Evolutionary conservation across 2,888 invertebrate genomes (phyloP), one percentile per base, ranked within the genome.

Genomic region (Autographa pulchrina): DNA sequence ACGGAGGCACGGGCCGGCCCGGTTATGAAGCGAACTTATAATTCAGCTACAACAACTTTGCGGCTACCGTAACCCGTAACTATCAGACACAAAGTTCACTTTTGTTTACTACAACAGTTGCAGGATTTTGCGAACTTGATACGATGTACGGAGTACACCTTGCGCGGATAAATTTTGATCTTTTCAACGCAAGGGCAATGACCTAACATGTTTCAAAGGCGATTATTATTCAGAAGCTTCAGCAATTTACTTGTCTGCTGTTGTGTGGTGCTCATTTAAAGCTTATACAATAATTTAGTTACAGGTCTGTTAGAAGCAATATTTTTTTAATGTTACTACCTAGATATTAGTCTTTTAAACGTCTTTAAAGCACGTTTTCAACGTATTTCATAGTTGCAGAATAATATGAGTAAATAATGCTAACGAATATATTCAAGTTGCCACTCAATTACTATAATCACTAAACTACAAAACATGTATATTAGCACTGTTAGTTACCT

Each of bases 1-100:
- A 83, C 85, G 76, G 86, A 86, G 88, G 87, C 87, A 83, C 84
- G 83, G 83, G 81, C 80, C 77, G 86, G 87, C 83, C 76, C 83
- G 86, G 81, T 85, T 86, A 79, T 81, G 81, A 86, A 82, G 85
- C 84, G 69, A 85, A 85, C 77, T 84, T 83, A 84, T 81, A 85
- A 84, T 82, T 84, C 77, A 76, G 68, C 75, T 74, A 72, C 75
- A 70, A 63, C 81, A 65, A 35, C 31, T 68, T 74, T 85, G 82
- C 83, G 54, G 69, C 73, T 67, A 67, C 68, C 59, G 65, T 62
- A 74, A 80, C 82, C 83, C 80, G 81, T 85, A 86, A 81, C 72
- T 61, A 48, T 54, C 38, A 75, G 52, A 76, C 63, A 70, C 77
- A 87, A 86, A 85, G 86, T 81, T 78, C 80, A 88, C 20, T 77